Percentiles rank a stretch among this genome's conserved stretches.
Conservation (phyloP, 2,113 vertebrate genomes). For the human region DNA sequence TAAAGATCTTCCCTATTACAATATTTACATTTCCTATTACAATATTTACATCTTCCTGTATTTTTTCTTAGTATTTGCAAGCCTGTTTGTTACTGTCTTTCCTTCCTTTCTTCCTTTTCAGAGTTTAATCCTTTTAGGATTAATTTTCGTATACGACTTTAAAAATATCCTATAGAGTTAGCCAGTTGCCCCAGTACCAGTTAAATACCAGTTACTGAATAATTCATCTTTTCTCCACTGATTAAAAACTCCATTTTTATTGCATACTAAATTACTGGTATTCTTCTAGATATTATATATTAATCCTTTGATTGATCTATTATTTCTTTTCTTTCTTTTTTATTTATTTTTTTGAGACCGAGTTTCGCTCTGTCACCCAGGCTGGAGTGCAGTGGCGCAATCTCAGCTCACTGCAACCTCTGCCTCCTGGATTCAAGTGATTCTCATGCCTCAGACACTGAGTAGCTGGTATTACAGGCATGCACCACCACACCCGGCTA, state of each 20-base stretch:
- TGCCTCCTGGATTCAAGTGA: too few species aligned
- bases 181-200: neutral
- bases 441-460: too few species aligned
- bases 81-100: neutral
- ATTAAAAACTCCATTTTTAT: constrained; percentile 23
- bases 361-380: too few species aligned
- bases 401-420: too few species aligned
- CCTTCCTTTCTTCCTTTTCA: neutral
- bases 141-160: neutral
- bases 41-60: neutral
- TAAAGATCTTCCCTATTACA: neutral
- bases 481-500: too few species aligned
- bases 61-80: neutral
- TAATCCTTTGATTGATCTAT: neutral
- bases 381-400: too few species aligned
- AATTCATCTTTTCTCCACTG: neutral
- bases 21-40: neutral
- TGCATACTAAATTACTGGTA: neutral
- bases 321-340: neutral
- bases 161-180: neutral
- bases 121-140: neutral
- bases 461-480: too few species aligned
- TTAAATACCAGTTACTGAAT: constrained; percentile 4
- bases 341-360: too few species aligned
- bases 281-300: neutral